A percentile compares a stretch with the other conserved stretches of the same genome.
Evolutionary conservation across 2,888 invertebrate species (phyloP).

Genomic region (Seira musarum): DNA sequence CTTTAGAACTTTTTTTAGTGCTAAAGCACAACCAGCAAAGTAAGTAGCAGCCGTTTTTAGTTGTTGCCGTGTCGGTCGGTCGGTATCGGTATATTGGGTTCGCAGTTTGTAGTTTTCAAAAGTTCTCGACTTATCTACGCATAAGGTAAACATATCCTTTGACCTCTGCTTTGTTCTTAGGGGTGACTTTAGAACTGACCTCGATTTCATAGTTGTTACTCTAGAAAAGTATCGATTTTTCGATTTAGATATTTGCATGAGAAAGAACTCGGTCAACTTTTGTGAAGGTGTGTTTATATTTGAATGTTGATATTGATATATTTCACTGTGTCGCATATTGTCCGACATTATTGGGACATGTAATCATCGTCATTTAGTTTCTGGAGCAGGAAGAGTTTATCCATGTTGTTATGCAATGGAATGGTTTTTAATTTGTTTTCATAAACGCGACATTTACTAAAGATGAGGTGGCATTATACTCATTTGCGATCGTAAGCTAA

Average conservation of each 20-base stretch:
- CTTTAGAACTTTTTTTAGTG: no score
- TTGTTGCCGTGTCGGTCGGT: not conserved
- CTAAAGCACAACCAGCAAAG: no score
- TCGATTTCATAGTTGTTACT: slow-evolving; percentile 44
- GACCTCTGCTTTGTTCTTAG: not conserved
- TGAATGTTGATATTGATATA: not conserved
- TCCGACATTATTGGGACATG: not conserved
- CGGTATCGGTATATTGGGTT: not conserved
- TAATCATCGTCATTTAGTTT: not conserved
- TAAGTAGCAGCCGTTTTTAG: no score
- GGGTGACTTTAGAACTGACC: slow-evolving; percentile 6
- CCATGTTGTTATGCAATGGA: not conserved
- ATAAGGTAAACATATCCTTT: slow-evolving; percentile 22
- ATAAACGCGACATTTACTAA: no score
- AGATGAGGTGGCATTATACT: no score
- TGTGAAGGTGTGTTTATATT: not conserved
- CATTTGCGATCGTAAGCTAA: no score
- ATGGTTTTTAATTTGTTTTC: no score
- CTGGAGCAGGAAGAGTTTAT: not conserved
- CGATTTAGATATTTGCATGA: not conserved
- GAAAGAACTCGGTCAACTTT: slow-evolving; percentile 14
- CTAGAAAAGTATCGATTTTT: slow-evolving; percentile 40
- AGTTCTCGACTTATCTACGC: slow-evolving; percentile 30
- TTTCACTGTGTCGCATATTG: not conserved
- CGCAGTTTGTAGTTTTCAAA: not conserved